Evolutionary conservation across 1,140 invertebrate species (phyloP), one percentile per base, ranked within the genome.

Genomic region (Bacillus rossius): DNA sequence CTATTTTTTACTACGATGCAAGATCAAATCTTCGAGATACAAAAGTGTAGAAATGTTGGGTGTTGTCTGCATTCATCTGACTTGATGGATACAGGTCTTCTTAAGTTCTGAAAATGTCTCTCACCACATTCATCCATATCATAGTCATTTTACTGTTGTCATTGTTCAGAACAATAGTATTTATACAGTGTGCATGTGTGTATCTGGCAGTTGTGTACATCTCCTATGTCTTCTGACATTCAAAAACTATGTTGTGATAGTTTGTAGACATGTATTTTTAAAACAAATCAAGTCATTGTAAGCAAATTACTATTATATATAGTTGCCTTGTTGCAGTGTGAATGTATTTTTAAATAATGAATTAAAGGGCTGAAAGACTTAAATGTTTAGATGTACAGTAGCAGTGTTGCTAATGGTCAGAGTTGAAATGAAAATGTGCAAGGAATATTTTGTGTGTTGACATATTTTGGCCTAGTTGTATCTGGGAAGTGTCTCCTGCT

Each of bases 221-320:
- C 37, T 20, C 22, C 22, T 14, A 51, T 13, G 17, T 26, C 50
- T 55, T 43, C 20, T 26, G 55, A 59, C 34, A 52, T 34, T 34
- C 29, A 34, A 34, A 34, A 34, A 34, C 20, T 50, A 61, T 26
- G 29, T 61, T 61, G 59, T 61, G 59, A 61, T 61, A 56, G 59
- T 56, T 16, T 14, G 42, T 57, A 57, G 53, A 20, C 20, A 26
- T 53, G 29, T 48, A 56, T 25, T 17, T 56, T 61, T 23, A 57
- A 60, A 56, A 34, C 48, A 20, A 48, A 59, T 23, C 40, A 47
- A 47, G 43, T 57, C 56, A 55, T 54, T 61, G 49, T 58, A 41
- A 59, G 53, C 41, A 48, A 61, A 56, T 26, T 59, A 61, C 55
- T 59, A 43, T 61, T 57, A 59, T 56, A 54, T 51, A 61, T 61